phyloP scores from a whole-genome alignment of 2,113 vertebrate species.

The Aldabrachelys gigantea region DNA sequence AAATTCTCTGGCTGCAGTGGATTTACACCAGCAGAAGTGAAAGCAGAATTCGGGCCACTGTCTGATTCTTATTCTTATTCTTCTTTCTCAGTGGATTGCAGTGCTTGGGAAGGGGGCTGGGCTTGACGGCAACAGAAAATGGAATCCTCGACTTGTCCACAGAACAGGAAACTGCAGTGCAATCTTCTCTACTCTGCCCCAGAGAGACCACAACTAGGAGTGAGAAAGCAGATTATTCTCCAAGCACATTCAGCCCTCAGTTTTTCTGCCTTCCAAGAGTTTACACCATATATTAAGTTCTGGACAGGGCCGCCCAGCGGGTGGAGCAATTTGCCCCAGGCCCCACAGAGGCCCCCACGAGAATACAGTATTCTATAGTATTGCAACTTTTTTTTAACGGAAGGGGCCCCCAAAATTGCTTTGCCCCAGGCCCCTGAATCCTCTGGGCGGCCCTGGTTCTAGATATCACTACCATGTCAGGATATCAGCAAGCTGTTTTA shows the following conservation, averaged over 20 bases:
- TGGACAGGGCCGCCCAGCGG: neutral
- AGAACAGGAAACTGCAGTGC: neutral
- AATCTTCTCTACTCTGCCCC: fast-evolving
- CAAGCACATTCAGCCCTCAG: fast-evolving
- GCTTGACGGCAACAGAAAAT: neutral
- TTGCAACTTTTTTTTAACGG: too few relatives aligned
- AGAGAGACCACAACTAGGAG: neutral
- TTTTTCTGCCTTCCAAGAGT: neutral
- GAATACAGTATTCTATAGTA: too few relatives aligned
- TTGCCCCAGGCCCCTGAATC: too few relatives aligned
- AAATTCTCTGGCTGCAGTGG: neutral
- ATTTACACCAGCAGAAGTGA: neutral
- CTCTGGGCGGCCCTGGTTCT: neutral
- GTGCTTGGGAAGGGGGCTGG: neutral
- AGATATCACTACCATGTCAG: neutral
- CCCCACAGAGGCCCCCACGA: too few relatives aligned
- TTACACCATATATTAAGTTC: neutral
- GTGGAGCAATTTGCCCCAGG: too few relatives aligned
- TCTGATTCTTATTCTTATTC: neutral
- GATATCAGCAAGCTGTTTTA: neutral
- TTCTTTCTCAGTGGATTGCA: neutral
- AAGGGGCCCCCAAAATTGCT: too few relatives aligned
- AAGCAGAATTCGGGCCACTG: neutral
- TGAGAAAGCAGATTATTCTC: neutral
- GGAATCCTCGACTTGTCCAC: fast-evolving